Conservation (phyloP, 1,140 invertebrate species). For the Brachionus asplanchnoidis region DNA sequence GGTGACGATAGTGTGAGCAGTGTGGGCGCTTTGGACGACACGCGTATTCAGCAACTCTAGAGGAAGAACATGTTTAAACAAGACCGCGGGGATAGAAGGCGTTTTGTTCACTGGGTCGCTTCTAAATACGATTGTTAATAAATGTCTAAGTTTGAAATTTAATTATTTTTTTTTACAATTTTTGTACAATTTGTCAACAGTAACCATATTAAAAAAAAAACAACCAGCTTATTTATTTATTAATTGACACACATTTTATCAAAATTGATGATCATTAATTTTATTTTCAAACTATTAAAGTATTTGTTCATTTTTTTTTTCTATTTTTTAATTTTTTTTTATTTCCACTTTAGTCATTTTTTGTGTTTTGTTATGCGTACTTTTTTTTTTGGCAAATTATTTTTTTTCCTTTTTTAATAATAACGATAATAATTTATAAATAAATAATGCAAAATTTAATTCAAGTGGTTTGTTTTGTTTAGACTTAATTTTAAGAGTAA, state of each 20-base stretch:
- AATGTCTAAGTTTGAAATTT: too few species aligned
- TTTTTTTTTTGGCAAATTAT: background rate
- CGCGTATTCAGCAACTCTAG: slow-evolving; percentile 14
- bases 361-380: background rate
- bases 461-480: background rate
- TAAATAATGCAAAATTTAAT: background rate
- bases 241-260: background rate
- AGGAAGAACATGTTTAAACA: background rate
- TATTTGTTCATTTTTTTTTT: background rate
- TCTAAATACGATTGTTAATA: slow-evolving; percentile 3
- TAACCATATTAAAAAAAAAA: background rate
- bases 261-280: background rate
- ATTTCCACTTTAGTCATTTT: background rate
- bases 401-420: background rate
- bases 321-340: background rate
- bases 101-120: background rate
- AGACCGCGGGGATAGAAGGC: background rate
- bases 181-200: background rate
- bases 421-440: background rate
- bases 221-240: background rate
- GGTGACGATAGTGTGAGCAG: slow-evolving; percentile 40
- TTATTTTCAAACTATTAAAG: background rate
- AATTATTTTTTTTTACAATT: background rate
- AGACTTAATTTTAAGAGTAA: background rate
- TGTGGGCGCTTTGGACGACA: slow-evolving; percentile 22